Conservation (phyloP, 2,797 vertebrate genomes). For the Sebastes trivittatus region DNA sequence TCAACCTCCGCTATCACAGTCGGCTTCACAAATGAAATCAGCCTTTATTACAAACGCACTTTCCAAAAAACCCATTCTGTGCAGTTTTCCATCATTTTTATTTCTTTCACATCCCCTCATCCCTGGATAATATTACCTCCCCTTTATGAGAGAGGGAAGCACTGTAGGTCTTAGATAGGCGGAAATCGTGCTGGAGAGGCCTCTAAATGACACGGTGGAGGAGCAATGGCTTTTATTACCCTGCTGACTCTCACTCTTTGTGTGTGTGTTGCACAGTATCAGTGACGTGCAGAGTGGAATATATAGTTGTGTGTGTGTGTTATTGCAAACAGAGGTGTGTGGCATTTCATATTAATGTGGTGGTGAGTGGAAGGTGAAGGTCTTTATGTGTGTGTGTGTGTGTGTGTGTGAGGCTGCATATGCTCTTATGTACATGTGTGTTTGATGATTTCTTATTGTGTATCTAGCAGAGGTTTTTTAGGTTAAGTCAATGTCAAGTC, state of each 20-base stretch:
- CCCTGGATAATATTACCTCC: slow-evolving; percentile 31
- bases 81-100: slow-evolving; percentile 68
- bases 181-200: slow-evolving; percentile 38
- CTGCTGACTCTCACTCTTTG: neutral
- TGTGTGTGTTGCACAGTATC: neutral
- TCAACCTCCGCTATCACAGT: slow-evolving; percentile 13
- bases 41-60: slow-evolving; percentile 61
- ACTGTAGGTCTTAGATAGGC: slow-evolving; percentile 41
- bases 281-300: neutral
- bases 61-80: slow-evolving; percentile 35
- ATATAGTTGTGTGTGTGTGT: neutral
- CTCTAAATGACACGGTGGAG: slow-evolving; percentile 52
- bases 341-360: neutral
- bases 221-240: slow-evolving; percentile 56
- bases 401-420: neutral
- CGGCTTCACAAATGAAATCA: slow-evolving; percentile 65
- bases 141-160: slow-evolving; percentile 53
- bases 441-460: neutral
- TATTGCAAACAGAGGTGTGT: neutral
- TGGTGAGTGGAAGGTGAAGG: neutral
- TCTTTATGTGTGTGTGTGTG: neutral
- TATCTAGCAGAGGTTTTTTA: neutral
- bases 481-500: neutral
- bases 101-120: slow-evolving; percentile 44
- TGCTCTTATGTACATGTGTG: neutral